These are phyloP conservation scores for Dromas ardeola DNA, from an alignment of 2,113 vertebrate species.

Conservation along the genomic window DNA sequence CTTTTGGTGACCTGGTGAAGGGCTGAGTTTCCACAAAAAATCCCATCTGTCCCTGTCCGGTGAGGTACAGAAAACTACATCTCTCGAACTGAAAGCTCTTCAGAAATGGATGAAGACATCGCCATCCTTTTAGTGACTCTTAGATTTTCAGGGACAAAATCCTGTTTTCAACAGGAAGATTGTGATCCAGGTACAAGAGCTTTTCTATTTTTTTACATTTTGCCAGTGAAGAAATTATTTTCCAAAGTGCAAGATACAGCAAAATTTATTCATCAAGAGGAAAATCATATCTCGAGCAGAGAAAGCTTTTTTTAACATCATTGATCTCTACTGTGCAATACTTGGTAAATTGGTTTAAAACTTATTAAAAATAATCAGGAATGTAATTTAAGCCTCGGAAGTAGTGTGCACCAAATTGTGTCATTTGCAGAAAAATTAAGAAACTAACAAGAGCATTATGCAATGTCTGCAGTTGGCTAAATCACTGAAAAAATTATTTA, in stretches of 20 bases:
- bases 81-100: not conserved
- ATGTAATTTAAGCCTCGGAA: not conserved
- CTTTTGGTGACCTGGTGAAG: not conserved
- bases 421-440: not conserved
- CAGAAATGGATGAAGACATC: not conserved
- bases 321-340: not conserved
- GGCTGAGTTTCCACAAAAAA: not conserved
- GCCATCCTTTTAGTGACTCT: not conserved
- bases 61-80: not conserved
- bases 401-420: not conserved
- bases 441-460: not conserved
- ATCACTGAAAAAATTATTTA: not conserved
- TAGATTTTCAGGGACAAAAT: not conserved
- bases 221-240: not conserved
- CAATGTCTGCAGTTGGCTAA: not conserved
- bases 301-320: not conserved
- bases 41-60: not conserved
- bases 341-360: not conserved
- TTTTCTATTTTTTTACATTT: not conserved
- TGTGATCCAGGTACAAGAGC: not conserved
- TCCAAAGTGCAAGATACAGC: not conserved
- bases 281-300: not conserved
- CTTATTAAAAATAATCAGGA: not conserved
- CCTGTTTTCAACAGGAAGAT: not conserved
- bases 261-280: not conserved